phyloP scores from a whole-genome alignment of 2,797 vertebrate species.

The Rhinichthys osculus region DNA sequence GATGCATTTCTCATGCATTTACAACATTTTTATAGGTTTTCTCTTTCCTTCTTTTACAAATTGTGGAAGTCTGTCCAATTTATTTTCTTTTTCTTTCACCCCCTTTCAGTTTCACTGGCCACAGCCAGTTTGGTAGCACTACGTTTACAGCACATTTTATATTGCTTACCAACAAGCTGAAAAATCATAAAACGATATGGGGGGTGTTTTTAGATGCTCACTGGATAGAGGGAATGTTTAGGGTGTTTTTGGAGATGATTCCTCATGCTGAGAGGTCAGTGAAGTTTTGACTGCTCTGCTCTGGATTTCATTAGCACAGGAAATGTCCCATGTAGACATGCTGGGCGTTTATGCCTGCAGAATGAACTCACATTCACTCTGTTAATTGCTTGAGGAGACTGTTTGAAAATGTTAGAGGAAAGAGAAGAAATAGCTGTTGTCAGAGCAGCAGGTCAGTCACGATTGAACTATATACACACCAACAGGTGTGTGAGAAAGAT shows the following conservation, averaged over 20 bases:
- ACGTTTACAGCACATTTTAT: slow-evolving; percentile 66
- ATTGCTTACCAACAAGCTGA: slow-evolving; percentile 56
- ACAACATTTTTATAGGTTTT: slow-evolving; percentile 25
- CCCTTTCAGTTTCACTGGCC: slow-evolving; percentile 46
- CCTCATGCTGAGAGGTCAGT: slow-evolving; percentile 57
- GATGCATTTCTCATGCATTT: slow-evolving; percentile 35
- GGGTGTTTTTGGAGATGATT: slow-evolving; percentile 56
- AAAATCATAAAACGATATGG: background rate
- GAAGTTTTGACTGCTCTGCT: slow-evolving; percentile 56
- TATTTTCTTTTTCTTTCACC: background rate
- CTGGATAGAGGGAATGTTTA: slow-evolving; percentile 21
- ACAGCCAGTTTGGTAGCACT: slow-evolving; percentile 63
- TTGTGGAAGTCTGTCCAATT: slow-evolving; percentile 35
- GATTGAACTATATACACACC: slow-evolving; percentile 53
- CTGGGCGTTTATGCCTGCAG: slow-evolving; percentile 58
- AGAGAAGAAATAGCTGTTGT: slow-evolving; percentile 28
- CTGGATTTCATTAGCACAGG: slow-evolving; percentile 62
- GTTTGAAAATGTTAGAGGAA: slow-evolving; percentile 62
- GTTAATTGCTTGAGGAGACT: slow-evolving; percentile 34
- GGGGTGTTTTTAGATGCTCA: slow-evolving; percentile 52
- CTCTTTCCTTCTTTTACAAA: slow-evolving; percentile 45
- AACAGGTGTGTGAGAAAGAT: slow-evolving; percentile 46
- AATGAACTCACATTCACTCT: slow-evolving; percentile 49
- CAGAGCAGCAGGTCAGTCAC: slow-evolving; percentile 18
- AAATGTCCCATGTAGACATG: slow-evolving; percentile 62